Evolutionary conservation across 1,140 invertebrate genomes (phyloP), one percentile per base, ranked within the genome.

Genomic region (Neotoxoptera formosana): DNA sequence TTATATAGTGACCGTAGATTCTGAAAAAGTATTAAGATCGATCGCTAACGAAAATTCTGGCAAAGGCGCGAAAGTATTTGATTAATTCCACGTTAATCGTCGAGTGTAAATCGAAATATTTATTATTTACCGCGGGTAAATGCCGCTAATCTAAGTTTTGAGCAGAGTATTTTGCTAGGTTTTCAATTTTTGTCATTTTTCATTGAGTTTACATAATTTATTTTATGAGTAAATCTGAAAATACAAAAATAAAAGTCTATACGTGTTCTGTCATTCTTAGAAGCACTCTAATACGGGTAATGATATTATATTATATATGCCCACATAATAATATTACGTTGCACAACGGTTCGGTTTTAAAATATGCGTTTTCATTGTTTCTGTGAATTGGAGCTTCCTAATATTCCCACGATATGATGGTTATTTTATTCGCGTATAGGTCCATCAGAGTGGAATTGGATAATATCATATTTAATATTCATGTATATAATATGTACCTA

Each of bases 331-430:
- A 23, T 25, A 48, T 45, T n/a, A 88, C 41, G 51, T 45, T 56
- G 25, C 34, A 17, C 53, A 90, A 56, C 51, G 34, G 20, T 88
- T 53, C 20, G n/a, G 53, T 56, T 89, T 53, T 36, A 53, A 51
- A 86, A 89, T 47, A 53, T 53, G 23, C 87, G 34, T 60, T 90
- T 90, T 56, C 88, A 90, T 90, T 90, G 88, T 90, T 90, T 41
- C 53, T 60, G 88, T 25, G 88, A 90, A 60, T 60, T 56, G 53
- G 53, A 90, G 51, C 88, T 90, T 90, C 88, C 3, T 90, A 90
- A 11, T 47, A 51, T 51, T 51, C 20, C 23, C 30, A 51, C 21
- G n/a, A 36, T 45, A 45, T 45, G 45, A 25, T 23, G 7, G 23
- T 41, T 45, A 84, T 84, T 41, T 41, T 45, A 84, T 84, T 84